A percentile compares a stretch with the other conserved stretches of the same genome.
These are phyloP conservation scores for Erpetoichthys calabaricus DNA, from an alignment of 2,797 vertebrate genomes.

Conservation along the genomic window DNA sequence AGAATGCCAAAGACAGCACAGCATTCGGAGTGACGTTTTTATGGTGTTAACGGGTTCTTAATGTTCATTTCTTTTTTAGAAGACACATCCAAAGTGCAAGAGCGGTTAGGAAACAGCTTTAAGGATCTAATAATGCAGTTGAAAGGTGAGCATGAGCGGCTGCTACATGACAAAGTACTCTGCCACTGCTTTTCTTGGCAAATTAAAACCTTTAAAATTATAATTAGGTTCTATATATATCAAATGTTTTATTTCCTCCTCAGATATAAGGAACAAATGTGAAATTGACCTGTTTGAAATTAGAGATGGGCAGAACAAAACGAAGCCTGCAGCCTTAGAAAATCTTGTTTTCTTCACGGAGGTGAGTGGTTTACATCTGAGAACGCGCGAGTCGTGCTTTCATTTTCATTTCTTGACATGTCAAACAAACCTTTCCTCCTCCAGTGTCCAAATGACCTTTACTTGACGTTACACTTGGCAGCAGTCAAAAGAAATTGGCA, in stretches of 20 bases:
- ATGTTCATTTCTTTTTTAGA: conserved; percentile 41
- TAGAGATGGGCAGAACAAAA: conserved; percentile 65
- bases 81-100: conserved; percentile 76
- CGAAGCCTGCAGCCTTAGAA: conserved; percentile 68
- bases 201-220: no score
- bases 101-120: conserved; percentile 76
- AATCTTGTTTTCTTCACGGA: conserved; percentile 88
- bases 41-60: no score
- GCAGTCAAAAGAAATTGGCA: no score
- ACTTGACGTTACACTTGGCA: no score
- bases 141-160: conserved; percentile 58
- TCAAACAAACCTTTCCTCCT: no score
- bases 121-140: conserved; percentile 75
- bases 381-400: no score
- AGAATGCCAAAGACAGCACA: no score
- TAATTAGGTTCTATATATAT: no score
- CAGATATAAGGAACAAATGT: conserved; percentile 80
- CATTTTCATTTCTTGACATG: no score
- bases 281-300: conserved; percentile 80
- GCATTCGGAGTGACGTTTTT: no score
- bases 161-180: background rate
- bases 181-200: background rate
- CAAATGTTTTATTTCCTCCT: conserved; percentile 10
- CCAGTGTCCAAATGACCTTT: no score
- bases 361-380: conserved; percentile 41